Evolutionary conservation across 2,113 vertebrate genomes (phyloP), one percentile per base, ranked within the genome.

Genomic region (Rattus rattus): DNA sequence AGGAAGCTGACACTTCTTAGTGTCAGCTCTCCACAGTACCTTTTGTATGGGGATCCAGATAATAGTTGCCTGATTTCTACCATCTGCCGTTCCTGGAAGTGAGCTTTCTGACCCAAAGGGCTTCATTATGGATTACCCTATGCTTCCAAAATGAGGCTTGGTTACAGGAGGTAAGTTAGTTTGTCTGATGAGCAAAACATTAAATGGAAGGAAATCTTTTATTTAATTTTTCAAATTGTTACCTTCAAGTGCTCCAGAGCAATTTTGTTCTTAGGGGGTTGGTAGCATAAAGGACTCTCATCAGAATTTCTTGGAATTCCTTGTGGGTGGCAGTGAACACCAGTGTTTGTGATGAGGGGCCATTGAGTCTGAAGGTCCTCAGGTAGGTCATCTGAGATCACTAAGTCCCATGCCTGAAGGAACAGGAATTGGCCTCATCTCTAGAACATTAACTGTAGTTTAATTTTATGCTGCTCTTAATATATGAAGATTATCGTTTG

Each of bases 401-500:
- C 14, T 49, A 26, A 63, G 47, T 92, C 52, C 52, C 5, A 12
- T 83, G 22, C n/a, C 47, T 85, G n/a, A 65, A 49, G 16, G 33
- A 76, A 93, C 28, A 76, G 80, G 24, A 76, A 36, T 72, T 80
- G 17, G 36, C 70, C 70, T 19, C 1, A 3, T 85, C 47, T 10
- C 59, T 65, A 13, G 30, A 84, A 92, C 80, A 47, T 43, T 19
- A 91, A 61, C 13, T 91, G 30, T 3, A 54, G 26, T 54, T 91
- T 94, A 47, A 93, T 93, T 92, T 43, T n/a, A 36, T 77, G 47
- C 26, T 10, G n/a, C 4, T 79, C 19, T 94, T 59, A 88, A 54
- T 33, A 28, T 49, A 14, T 92, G 17, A 90, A 76, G 90, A 88
- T 70, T 65, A 52, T 28, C 39, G 26, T 70, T 95, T 95, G 28